phyloP scores from a whole-genome alignment of 2,888 invertebrate species.

The Melanotus villosus region DNA sequence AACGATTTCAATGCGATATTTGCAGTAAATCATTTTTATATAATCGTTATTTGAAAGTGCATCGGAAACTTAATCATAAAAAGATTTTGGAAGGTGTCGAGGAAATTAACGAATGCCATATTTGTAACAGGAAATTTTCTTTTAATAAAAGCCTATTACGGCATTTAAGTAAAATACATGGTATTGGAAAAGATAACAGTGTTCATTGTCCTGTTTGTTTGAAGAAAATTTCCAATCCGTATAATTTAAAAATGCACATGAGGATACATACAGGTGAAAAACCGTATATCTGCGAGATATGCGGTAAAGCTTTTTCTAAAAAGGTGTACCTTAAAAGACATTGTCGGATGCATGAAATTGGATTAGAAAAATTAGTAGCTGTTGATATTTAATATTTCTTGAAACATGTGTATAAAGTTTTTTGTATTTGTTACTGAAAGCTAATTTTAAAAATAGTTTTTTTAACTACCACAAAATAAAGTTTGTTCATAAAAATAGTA shows the following conservation, averaged over 20 bases:
- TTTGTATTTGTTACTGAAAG: no score
- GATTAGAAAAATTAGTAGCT: no score
- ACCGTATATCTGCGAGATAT: conserved; percentile 58
- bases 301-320: conserved; percentile 58
- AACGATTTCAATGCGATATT: conserved; percentile 68
- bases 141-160: conserved; percentile 61
- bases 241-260: conserved; percentile 62
- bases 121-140: conserved; percentile 59
- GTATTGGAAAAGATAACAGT: conserved; percentile 57
- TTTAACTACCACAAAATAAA: no score
- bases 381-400: no score
- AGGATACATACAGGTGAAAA: conserved; percentile 60
- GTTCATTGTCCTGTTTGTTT: conserved; percentile 59
- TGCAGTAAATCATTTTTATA: conserved; percentile 26
- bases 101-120: conserved; percentile 54
- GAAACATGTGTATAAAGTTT: no score
- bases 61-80: conserved; percentile 60
- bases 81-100: conserved; percentile 63
- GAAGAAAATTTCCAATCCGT: conserved; percentile 60
- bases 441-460: no score
- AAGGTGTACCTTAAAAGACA: conserved; percentile 58
- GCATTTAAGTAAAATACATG: conserved; percentile 61
- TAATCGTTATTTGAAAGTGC: conserved; percentile 57
- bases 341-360: conserved; percentile 21
- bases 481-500: no score